Base-by-base conservation (phyloP, 2,113 vertebrate genomes). In the Thymallus thymallus region DNA sequence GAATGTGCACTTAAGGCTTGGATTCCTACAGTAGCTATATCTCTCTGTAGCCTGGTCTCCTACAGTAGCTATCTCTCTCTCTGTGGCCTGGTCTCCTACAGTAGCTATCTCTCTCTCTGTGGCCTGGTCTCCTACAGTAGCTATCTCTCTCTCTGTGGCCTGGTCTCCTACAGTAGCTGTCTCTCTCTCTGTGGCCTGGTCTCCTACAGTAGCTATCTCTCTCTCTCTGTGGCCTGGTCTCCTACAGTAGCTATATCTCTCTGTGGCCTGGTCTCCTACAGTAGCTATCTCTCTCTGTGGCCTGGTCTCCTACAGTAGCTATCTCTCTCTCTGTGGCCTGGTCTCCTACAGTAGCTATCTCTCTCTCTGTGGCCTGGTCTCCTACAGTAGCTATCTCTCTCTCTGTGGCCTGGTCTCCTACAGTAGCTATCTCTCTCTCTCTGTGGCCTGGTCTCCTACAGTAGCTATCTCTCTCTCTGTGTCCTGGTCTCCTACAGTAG, bases 1-100 rank as follows among this genome's bases (percentile, higher is more conserved):
- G 79, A 83, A 84, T 75, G 32, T 72, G 69, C 26, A 26, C 68
- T 78, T 81, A 41, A 75, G 76, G 78, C 76, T 32, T 80, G 76
- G 61, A 58, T 65, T 18, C 14, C 48, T 16, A 51, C 48, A 51
- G 16, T 18, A 51, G 12, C 63, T 65, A 14, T 16, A 26, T 24
- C 60, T 48, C 45, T 48, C 45, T n/a, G n/a, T n/a, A n/a, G n/a
- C n/a, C n/a, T n/a, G n/a, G n/a, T n/a, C n/a, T n/a, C n/a, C n/a
- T n/a, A n/a, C n/a, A n/a, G n/a, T n/a, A n/a, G n/a, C 51, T 55
- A 3, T 55, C 51, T 55, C 56, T 60, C n/a, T 60, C 7, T 23
- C 6, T 22, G 12, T 23, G 76, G 78, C 76, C 45, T 80, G 76
- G 61, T 62, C 63, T 18, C 14, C 48, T 16, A 51, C 48, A 51